phyloP scores from a whole-genome alignment of 2,113 vertebrate genomes.

The Plotosus lineatus region DNA sequence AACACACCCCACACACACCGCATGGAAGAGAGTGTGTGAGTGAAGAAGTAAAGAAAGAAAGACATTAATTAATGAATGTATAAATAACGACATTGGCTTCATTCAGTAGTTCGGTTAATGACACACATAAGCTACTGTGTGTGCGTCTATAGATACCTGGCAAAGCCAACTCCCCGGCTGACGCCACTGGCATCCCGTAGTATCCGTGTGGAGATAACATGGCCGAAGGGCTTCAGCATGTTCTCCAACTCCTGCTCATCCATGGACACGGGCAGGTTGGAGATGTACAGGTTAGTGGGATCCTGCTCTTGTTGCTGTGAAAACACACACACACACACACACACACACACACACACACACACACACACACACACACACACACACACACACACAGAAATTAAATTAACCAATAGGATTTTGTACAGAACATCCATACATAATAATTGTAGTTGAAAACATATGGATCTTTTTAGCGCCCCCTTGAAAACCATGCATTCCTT shows the following conservation, averaged over 20 bases:
- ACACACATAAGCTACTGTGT: background rate
- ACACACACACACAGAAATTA: background rate
- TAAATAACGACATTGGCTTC: background rate
- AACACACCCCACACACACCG: conserved; percentile 65
- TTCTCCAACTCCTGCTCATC: conserved; percentile 78
- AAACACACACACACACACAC: conserved; percentile 36
- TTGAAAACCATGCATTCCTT: conserved; percentile 14
- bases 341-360: conserved; percentile 8
- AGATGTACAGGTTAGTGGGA: conserved; percentile 77
- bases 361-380: background rate
- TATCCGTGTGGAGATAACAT: conserved; percentile 76
- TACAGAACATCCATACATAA: too few species aligned
- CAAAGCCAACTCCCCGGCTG: conserved; percentile 76
- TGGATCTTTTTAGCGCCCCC: background rate
- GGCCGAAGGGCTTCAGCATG: conserved; percentile 76
- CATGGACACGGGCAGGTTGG: conserved; percentile 75
- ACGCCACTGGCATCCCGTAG: conserved; percentile 74
- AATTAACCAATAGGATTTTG: too few species aligned
- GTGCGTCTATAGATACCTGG: conserved; percentile 61
- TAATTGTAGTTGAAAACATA: too few species aligned
- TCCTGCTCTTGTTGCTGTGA: conserved; percentile 65
- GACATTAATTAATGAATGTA: conserved; percentile 28
- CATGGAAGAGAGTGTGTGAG: conserved; percentile 29
- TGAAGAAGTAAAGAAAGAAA: conserved; percentile 16
- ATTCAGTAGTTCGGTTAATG: background rate